Evolutionary conservation across 2,888 invertebrate species (phyloP).

Genomic region (Gymnoscelis rufifasciata): DNA sequence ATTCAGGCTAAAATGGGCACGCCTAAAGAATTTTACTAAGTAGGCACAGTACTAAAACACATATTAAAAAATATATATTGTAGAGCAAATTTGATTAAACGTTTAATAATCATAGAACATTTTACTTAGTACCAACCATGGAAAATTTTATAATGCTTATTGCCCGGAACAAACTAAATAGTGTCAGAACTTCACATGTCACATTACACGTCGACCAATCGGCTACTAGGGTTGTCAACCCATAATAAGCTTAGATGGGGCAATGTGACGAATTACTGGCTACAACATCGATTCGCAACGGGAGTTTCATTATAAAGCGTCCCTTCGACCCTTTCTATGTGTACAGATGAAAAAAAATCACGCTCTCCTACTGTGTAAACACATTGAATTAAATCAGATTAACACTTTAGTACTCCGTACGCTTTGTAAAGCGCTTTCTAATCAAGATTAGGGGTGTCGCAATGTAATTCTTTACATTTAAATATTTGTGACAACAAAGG

Average conservation of each 20-base stretch:
- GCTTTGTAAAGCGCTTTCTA: slow-evolving; percentile 62
- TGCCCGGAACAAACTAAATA: neutral
- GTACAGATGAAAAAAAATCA: slow-evolving; percentile 45
- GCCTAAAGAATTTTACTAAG: too few species aligned
- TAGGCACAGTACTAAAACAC: too few species aligned
- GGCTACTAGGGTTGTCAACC: slow-evolving; percentile 15
- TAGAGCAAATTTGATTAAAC: too few species aligned
- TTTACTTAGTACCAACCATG: too few species aligned
- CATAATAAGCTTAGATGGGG: slow-evolving; percentile 18
- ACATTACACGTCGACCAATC: slow-evolving; percentile 2
- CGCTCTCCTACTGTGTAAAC: slow-evolving; percentile 62
- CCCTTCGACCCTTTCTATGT: slow-evolving; percentile 41
- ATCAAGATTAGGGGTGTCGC: slow-evolving; percentile 74
- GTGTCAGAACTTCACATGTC: slow-evolving; percentile 8
- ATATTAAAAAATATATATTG: too few species aligned
- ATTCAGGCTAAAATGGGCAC: too few species aligned
- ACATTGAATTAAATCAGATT: slow-evolving; percentile 76
- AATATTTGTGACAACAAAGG: slow-evolving; percentile 58
- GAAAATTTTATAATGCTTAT: neutral
- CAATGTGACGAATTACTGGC: slow-evolving; percentile 38
- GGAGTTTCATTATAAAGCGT: slow-evolving; percentile 27
- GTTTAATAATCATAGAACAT: too few species aligned
- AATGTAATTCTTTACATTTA: slow-evolving; percentile 69
- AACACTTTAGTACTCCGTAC: slow-evolving; percentile 63
- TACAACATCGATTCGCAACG: slow-evolving; percentile 34